Evolutionary conservation across 1,140 invertebrate species (phyloP).

Genomic region (Pseudomyrmex pallidus): DNA sequence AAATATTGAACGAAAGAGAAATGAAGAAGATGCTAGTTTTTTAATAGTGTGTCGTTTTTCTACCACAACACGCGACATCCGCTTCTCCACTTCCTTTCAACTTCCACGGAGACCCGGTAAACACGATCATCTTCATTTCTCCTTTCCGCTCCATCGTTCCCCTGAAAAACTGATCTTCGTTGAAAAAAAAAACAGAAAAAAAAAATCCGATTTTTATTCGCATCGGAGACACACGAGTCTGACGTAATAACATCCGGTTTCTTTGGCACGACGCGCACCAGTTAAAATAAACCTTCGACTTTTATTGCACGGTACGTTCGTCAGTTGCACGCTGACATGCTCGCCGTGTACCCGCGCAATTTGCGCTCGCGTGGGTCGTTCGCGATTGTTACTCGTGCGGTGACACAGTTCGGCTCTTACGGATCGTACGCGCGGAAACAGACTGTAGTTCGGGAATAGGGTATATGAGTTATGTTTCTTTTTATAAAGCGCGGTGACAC

Average conservation of each 20-base stretch:
- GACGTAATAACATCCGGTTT: neutral
- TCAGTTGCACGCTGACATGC: conserved; percentile 56
- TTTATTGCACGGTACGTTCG: conserved; percentile 28
- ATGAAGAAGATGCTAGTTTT: conserved; percentile 66
- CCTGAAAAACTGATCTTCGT: neutral
- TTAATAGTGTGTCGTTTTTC: conserved; percentile 62
- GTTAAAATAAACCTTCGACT: conserved; percentile 70
- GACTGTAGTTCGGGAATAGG: conserved; percentile 23
- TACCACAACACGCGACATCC: conserved; percentile 26
- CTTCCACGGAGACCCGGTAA: neutral
- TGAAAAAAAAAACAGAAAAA: neutral
- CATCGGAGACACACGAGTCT: neutral
- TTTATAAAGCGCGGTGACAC: neutral
- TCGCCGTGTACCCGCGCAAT: conserved; percentile 47
- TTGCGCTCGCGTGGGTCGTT: neutral
- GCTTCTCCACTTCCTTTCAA: neutral
- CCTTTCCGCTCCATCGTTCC: neutral
- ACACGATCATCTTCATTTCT: neutral
- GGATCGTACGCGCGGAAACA: neutral
- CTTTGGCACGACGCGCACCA: conserved; percentile 67
- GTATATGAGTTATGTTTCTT: neutral
- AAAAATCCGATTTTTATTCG: neutral
- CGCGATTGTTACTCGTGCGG: neutral
- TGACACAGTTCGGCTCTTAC: neutral
- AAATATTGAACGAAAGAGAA: conserved; percentile 52